These are phyloP conservation scores for Chloroceryle amazona DNA, from an alignment of 2,797 vertebrate species.

Conservation along the genomic window DNA sequence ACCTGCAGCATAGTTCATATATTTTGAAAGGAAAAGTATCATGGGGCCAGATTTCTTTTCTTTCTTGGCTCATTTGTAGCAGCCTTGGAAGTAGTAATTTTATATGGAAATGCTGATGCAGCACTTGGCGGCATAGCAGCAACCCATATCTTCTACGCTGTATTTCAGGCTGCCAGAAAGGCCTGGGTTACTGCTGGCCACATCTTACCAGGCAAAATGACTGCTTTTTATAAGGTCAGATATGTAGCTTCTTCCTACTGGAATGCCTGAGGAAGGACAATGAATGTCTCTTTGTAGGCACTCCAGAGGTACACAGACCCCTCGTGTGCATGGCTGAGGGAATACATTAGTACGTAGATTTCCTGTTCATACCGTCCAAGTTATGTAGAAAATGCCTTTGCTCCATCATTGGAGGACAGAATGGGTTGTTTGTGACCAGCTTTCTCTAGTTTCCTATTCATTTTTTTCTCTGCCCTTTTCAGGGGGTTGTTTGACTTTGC, in stretches of 20 bases:
- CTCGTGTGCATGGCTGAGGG: background rate
- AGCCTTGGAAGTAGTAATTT: slow-evolving; percentile 5
- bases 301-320: background rate
- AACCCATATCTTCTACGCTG: background rate
- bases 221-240: slow-evolving; percentile 57
- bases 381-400: slow-evolving; percentile 51
- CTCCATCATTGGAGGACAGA: background rate
- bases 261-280: slow-evolving; percentile 48
- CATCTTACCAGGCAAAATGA: slow-evolving; percentile 23
- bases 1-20: background rate
- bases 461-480: background rate
- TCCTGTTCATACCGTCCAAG: background rate
- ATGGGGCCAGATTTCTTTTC: background rate
- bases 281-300: slow-evolving; percentile 43
- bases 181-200: slow-evolving; percentile 16
- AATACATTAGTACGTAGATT: slow-evolving; percentile 32
- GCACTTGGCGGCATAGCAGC: background rate
- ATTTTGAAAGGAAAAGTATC: background rate
- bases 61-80: background rate
- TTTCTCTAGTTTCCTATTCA: background rate
- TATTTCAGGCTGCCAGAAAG: slow-evolving; percentile 10
- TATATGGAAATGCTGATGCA: background rate
- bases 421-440: slow-evolving; percentile 3
- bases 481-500: background rate
- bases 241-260: slow-evolving; percentile 66